phyloP scores from a whole-genome alignment of 2,113 vertebrate genomes.

The Egretta garzetta region DNA sequence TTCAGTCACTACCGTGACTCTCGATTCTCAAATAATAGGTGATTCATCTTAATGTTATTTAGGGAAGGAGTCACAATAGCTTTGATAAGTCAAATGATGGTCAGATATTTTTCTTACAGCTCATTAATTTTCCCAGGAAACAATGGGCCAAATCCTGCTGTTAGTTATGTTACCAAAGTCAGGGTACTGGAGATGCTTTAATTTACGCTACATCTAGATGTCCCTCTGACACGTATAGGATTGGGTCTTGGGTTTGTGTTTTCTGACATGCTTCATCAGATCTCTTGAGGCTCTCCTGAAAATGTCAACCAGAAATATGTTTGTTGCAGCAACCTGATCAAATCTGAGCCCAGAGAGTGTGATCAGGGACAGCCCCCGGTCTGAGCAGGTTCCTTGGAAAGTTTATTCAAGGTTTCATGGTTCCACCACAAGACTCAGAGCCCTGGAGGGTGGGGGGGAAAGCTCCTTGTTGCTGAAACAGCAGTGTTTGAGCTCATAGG shows the following conservation, averaged over 20 bases:
- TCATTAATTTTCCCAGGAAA: conserved; percentile 63
- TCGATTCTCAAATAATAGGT: conserved; percentile 55
- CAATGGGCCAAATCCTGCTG: conserved; percentile 46
- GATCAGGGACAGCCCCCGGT: background rate
- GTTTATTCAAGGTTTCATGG: background rate
- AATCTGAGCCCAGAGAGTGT: background rate
- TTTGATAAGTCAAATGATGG: conserved; percentile 71
- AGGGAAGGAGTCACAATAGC: conserved; percentile 62
- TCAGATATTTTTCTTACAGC: conserved; percentile 65
- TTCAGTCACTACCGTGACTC: conserved; percentile 62
- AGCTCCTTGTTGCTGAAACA: background rate
- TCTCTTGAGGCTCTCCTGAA: background rate
- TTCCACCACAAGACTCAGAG: background rate
- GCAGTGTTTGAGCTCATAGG: background rate
- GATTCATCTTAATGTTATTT: conserved; percentile 70
- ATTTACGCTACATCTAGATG: background rate
- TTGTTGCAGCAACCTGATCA: background rate
- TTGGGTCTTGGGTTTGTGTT: background rate
- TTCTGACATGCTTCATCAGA: background rate
- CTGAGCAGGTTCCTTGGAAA: background rate
- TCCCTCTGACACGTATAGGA: background rate
- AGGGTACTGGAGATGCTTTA: background rate
- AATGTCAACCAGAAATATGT: background rate
- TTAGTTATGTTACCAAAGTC: background rate
- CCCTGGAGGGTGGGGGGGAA: background rate